phyloP scores from a whole-genome alignment of 2,113 vertebrate genomes.

The Chauna torquata region DNA sequence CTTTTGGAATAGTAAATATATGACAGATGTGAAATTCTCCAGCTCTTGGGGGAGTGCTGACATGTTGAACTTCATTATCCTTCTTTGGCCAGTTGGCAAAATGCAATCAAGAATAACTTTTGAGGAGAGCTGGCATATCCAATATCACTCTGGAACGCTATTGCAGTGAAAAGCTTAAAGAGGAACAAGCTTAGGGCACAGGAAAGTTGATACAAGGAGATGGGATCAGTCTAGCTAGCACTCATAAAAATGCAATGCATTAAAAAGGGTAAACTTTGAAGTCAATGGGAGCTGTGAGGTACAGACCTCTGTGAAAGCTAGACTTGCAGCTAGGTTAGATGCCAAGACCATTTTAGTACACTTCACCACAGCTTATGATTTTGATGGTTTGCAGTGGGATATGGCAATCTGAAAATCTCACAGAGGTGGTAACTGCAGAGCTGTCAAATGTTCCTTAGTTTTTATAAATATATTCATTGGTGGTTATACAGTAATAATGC shows the following conservation, averaged over 20 bases:
- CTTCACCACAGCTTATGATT: neutral
- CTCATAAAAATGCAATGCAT: neutral
- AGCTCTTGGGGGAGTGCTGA: neutral
- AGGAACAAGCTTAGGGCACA: neutral
- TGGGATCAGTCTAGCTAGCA: neutral
- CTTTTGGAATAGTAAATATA: conserved; percentile 4
- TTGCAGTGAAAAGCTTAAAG: neutral
- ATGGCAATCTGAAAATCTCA: neutral
- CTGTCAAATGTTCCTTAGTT: neutral
- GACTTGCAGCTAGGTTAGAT: neutral
- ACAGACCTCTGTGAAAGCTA: neutral
- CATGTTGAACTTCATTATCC: neutral
- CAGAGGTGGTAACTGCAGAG: neutral
- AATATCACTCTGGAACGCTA: neutral
- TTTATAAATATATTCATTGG: neutral
- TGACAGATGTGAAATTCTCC: conserved; percentile 28
- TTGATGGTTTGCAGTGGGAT: neutral
- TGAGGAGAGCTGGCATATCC: neutral
- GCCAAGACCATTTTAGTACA: neutral
- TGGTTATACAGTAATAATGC: neutral
- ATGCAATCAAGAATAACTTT: conserved; percentile 17
- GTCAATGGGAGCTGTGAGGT: neutral
- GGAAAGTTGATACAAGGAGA: neutral
- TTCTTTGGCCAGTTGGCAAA: neutral
- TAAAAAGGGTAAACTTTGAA: neutral